phyloP scores from a whole-genome alignment of 1,140 invertebrate species.

The Drosophila insularis region DNA sequence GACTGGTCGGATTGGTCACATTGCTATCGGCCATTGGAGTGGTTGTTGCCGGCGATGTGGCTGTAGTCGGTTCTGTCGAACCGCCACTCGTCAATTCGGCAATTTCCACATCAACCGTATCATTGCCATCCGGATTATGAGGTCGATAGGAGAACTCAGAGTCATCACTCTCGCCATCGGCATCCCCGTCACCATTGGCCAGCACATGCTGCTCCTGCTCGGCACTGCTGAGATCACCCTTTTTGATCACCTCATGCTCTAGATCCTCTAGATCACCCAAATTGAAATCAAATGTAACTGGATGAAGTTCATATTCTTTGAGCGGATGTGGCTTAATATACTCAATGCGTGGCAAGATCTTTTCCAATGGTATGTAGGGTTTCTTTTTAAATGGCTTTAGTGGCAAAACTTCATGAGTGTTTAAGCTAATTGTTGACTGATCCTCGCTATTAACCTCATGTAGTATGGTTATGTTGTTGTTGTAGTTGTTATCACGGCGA shows the following conservation, averaged over 20 bases:
- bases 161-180: background rate
- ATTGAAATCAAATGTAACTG: conserved; percentile 79
- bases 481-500: conserved; percentile 31
- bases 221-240: conserved; percentile 60
- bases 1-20: background rate
- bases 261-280: conserved; percentile 77
- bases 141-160: conserved; percentile 50
- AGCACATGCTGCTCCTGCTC: conserved; percentile 59
- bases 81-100: conserved; percentile 27
- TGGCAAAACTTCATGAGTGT: conserved; percentile 70
- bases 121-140: conserved; percentile 52
- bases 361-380: conserved; percentile 67
- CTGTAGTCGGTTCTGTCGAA: conserved; percentile 41
- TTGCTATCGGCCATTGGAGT: conserved; percentile 15
- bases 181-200: conserved; percentile 18
- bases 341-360: conserved; percentile 55
- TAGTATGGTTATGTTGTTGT: conserved; percentile 74
- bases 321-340: conserved; percentile 67
- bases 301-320: conserved; percentile 73
- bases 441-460: conserved; percentile 61
- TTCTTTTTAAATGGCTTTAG: conserved; percentile 73
- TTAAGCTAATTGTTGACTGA: conserved; percentile 56
- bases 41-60: conserved; percentile 22
- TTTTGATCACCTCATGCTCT: conserved; percentile 72
- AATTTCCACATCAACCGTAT: conserved; percentile 61